A percentile compares a stretch with the other conserved stretches of the same genome.
Conservation (phyloP, 2,797 vertebrate species). For the Enteromius radiatus region DNA sequence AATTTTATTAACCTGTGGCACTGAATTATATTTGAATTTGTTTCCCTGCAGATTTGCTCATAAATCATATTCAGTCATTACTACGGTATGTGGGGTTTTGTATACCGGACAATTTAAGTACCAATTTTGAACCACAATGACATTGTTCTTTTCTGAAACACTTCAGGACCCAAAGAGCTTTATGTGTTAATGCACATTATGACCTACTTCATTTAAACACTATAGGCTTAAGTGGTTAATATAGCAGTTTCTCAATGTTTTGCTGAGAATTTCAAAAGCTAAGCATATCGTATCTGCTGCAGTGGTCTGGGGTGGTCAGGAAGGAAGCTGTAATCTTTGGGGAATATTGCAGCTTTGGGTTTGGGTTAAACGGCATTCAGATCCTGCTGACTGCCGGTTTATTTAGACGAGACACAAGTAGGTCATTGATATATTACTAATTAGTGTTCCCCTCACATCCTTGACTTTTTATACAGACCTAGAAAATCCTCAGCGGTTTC, state of each 20-base stretch:
- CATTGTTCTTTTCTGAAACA: neutral
- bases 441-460: conserved; percentile 50
- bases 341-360: conserved; percentile 66
- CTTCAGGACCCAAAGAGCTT: neutral
- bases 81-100: neutral
- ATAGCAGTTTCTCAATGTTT: neutral
- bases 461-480: conserved; percentile 34
- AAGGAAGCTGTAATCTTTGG: conserved; percentile 52
- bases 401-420: conserved; percentile 56
- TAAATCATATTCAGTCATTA: conserved; percentile 7
- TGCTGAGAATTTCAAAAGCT: neutral
- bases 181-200: neutral
- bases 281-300: conserved; percentile 41
- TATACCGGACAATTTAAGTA: neutral
- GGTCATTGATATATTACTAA: conserved; percentile 57
- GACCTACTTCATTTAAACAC: neutral
- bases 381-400: conserved; percentile 50
- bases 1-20: conserved; percentile 73
- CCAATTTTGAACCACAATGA: neutral
- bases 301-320: conserved; percentile 31
- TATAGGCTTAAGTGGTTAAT: neutral
- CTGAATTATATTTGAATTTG: conserved; percentile 55
- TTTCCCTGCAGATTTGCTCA: conserved; percentile 19
- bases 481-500: conserved; percentile 22
- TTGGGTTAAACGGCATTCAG: conserved; percentile 31